A percentile compares a stretch with the other conserved stretches of the same genome.
Evolutionary conservation across 2,797 vertebrate species (phyloP).

Genomic region (Channa striata): DNA sequence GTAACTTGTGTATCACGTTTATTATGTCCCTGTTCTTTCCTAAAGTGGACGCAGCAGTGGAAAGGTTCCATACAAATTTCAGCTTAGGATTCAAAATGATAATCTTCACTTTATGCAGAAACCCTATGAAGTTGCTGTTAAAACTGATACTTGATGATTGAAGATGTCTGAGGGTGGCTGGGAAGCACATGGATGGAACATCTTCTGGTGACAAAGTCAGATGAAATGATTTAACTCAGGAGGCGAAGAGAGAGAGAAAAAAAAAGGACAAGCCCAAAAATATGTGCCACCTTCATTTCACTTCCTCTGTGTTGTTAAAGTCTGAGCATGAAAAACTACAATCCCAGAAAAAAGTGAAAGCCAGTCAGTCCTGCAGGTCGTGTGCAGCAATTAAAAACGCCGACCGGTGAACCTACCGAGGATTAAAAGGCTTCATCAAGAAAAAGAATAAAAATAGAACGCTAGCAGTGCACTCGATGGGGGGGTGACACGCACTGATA

Average conservation of each 20-base stretch:
- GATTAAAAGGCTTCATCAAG: conserved; percentile 26
- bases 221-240: conserved; percentile 59
- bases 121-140: conserved; percentile 18
- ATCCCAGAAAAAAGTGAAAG: background rate
- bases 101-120: too few relatives aligned
- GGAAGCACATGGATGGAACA: conserved; percentile 39
- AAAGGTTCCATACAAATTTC: conserved; percentile 11
- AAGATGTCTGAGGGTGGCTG: conserved; percentile 42
- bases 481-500: conserved; percentile 28
- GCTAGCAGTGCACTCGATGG: background rate
- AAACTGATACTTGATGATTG: conserved; percentile 23
- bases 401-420: conserved; percentile 14
- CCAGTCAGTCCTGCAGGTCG: background rate
- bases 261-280: background rate
- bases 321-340: conserved; percentile 8
- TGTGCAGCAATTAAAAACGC: conserved; percentile 5
- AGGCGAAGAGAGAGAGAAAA: conserved; percentile 32
- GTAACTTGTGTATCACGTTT: conserved; percentile 49
- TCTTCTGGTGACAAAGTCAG: conserved; percentile 55
- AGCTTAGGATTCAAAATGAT: background rate
- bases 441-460: conserved; percentile 15
- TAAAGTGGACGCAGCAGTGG: conserved; percentile 31
- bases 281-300: background rate
- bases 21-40: conserved; percentile 47
- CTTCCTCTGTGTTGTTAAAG: background rate